phyloP scores from a whole-genome alignment of 2,113 vertebrate species.

The Trematocara variabile region DNA sequence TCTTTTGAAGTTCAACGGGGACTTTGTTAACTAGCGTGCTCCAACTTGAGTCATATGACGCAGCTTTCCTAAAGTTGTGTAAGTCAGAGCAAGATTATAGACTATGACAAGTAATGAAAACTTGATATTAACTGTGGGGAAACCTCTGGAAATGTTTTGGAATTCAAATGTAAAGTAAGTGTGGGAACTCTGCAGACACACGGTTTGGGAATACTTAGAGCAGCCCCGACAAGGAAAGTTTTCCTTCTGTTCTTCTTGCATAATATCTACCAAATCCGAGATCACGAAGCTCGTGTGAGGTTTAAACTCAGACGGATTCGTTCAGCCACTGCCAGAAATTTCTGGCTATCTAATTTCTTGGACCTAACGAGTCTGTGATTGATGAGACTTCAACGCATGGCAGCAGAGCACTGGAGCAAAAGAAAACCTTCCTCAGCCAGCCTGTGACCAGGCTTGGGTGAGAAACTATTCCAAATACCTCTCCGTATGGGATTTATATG shows the following conservation, averaged over 20 bases:
- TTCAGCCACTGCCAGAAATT: background rate
- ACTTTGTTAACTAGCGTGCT: background rate
- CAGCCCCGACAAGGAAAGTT: background rate
- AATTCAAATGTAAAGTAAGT: background rate
- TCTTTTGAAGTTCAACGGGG: background rate
- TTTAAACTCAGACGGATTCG: background rate
- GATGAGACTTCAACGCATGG: constrained; percentile 12
- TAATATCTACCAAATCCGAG: background rate
- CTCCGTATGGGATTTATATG: background rate
- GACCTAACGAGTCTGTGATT: constrained; percentile 24
- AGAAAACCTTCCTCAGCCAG: background rate
- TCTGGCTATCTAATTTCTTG: constrained; percentile 15
- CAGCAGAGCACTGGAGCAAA: background rate
- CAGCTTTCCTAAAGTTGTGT: background rate
- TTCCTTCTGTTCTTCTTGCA: background rate
- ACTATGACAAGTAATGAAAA: constrained; percentile 4
- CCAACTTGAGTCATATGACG: background rate
- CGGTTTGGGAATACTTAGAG: background rate
- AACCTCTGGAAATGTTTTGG: background rate
- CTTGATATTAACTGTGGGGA: background rate
- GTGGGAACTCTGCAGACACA: background rate
- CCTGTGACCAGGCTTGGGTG: background rate
- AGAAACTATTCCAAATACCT: background rate
- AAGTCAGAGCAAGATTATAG: background rate
- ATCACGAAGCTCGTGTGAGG: background rate